Evolutionary conservation across 53 echinoderm and acorn worm genomes (phyloP).

Genomic region (Holothuria scabra): DNA sequence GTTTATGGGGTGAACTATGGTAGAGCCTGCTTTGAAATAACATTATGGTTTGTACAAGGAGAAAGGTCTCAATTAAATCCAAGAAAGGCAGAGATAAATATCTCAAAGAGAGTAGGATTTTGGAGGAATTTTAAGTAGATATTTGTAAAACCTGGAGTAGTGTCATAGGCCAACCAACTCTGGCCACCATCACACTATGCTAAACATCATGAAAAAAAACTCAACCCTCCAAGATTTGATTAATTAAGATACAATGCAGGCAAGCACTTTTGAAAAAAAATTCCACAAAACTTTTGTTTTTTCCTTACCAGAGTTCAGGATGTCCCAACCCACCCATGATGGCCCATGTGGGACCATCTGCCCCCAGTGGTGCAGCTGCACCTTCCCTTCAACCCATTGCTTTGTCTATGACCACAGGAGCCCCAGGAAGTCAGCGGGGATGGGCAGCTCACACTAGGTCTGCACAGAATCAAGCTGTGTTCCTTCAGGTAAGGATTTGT

Average conservation of each 20-base stretch:
- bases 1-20: too few relatives aligned
- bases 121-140: too few relatives aligned
- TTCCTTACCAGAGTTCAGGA: slow-evolving; percentile 70
- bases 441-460: slow-evolving; percentile 74
- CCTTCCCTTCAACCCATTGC: slow-evolving; percentile 86
- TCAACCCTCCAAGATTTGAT: too few relatives aligned
- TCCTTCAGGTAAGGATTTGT: slow-evolving; percentile 74
- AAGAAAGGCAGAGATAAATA: too few relatives aligned
- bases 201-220: too few relatives aligned
- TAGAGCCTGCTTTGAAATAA: too few relatives aligned
- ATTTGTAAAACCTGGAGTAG: too few relatives aligned
- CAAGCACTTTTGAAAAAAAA: too few relatives aligned
- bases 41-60: too few relatives aligned
- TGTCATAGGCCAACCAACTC: neutral
- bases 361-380: slow-evolving; percentile 62
- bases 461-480: slow-evolving; percentile 83
- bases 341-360: slow-evolving; percentile 79
- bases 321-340: slow-evolving; percentile 86
- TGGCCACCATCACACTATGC: neutral
- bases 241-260: neutral
- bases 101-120: too few relatives aligned
- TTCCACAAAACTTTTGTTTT: neutral
- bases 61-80: too few relatives aligned
- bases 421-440: slow-evolving; percentile 69
- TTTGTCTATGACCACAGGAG: slow-evolving; percentile 88